Conservation (phyloP, 1,140 invertebrate genomes). For the Drosophila insularis region DNA sequence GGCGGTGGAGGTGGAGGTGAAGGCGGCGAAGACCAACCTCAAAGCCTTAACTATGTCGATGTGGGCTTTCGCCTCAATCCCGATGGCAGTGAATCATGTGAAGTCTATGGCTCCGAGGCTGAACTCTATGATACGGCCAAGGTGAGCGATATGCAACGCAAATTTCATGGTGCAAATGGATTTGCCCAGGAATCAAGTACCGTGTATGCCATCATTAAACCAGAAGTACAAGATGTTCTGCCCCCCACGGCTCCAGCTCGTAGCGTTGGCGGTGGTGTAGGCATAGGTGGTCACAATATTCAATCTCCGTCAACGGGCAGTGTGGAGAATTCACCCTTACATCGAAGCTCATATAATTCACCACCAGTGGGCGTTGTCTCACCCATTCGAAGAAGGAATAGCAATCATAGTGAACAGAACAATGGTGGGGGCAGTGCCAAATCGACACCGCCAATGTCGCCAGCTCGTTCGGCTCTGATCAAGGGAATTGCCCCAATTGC, state of each 20-base stretch:
- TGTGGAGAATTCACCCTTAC: slow-evolving; percentile 61
- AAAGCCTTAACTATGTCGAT: slow-evolving; percentile 78
- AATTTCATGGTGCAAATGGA: slow-evolving; percentile 77
- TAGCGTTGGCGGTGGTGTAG: not conserved
- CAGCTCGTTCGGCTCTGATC: slow-evolving; percentile 44
- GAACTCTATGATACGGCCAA: slow-evolving; percentile 77
- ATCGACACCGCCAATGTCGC: slow-evolving; percentile 70
- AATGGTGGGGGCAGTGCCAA: slow-evolving; percentile 55
- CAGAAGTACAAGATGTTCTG: slow-evolving; percentile 60
- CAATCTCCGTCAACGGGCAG: slow-evolving; percentile 57
- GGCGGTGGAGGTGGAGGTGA: slow-evolving; percentile 62
- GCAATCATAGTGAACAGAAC: slow-evolving; percentile 44
- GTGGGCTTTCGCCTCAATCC: slow-evolving; percentile 82
- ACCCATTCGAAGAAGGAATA: slow-evolving; percentile 68
- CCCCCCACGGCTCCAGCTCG: slow-evolving; percentile 31
- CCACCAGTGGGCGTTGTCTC: slow-evolving; percentile 78
- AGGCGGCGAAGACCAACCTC: slow-evolving; percentile 37
- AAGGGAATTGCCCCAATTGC: slow-evolving; percentile 76
- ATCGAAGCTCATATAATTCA: slow-evolving; percentile 57
- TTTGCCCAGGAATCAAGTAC: slow-evolving; percentile 72
- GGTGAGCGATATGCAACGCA: slow-evolving; percentile 72
- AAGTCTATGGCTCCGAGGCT: slow-evolving; percentile 72
- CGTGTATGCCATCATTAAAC: slow-evolving; percentile 80
- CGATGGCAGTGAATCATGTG: slow-evolving; percentile 78
- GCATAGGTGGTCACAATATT: slow-evolving; percentile 13